Evolutionary conservation across 2,797 vertebrate genomes (phyloP).

Genomic region (Coluber constrictor): DNA sequence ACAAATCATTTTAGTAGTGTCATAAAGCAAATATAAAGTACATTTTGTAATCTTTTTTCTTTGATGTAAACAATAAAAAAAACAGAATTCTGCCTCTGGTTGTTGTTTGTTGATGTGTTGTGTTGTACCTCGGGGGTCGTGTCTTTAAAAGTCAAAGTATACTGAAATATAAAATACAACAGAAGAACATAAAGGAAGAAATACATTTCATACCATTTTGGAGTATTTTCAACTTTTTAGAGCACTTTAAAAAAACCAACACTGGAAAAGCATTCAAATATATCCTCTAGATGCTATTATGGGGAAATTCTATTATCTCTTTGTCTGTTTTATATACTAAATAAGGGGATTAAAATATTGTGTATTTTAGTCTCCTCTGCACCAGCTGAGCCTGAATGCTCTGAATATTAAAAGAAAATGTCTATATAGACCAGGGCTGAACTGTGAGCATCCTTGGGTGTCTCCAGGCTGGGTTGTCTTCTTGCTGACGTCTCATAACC

Average conservation of each 20-base stretch:
- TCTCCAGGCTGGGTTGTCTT: no score
- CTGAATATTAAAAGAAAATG: no score
- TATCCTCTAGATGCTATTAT: no score
- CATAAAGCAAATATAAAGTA: not conserved
- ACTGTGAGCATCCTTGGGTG: no score
- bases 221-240: no score
- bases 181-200: no score
- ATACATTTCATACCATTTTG: not conserved
- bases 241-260: not conserved
- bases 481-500: no score
- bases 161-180: no score
- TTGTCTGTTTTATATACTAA: not conserved
- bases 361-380: no score
- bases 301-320: not conserved
- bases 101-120: not conserved
- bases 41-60: slow-evolving; percentile 1
- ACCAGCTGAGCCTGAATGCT: no score
- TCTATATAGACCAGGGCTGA: no score
- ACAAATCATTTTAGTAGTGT: slow-evolving; percentile 10
- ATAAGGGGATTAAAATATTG: no score
- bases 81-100: not conserved
- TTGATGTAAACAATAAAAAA: slow-evolving; percentile 5
- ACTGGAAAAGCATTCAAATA: not conserved
- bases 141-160: not conserved
- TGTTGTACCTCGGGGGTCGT: rapidly evolving